These are phyloP conservation scores for Rhombomys opimus DNA, from an alignment of 2,113 vertebrate genomes.

Conservation along the genomic window DNA sequence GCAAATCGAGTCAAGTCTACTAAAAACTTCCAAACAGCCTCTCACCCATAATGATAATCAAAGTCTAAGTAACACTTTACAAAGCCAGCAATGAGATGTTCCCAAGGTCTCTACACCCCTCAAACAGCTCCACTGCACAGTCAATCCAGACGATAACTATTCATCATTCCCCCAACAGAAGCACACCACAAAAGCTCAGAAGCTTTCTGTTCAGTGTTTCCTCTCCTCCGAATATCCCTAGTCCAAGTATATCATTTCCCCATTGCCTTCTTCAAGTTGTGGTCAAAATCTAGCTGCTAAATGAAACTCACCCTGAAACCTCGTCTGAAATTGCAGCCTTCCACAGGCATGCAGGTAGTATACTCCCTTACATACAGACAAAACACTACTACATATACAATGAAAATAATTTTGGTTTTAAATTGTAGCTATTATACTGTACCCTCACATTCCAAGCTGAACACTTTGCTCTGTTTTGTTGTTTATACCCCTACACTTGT, in stretches of 20 bases:
- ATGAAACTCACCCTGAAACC: not conserved
- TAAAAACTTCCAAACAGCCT: not conserved
- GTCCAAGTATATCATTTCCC: not conserved
- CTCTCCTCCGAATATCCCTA: not conserved
- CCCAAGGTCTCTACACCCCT: not conserved
- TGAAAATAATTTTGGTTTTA: not conserved
- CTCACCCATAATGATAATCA: not conserved
- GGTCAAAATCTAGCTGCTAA: not conserved
- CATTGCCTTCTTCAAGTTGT: conserved; percentile 25
- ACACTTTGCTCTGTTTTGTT: not conserved
- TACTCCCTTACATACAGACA: not conserved
- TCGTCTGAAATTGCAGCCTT: not conserved
- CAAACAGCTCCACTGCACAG: not conserved
- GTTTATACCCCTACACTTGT: not conserved
- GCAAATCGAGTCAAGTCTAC: not conserved
- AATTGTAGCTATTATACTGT: not conserved
- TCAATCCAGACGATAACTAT: not conserved
- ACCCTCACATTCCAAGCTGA: not conserved
- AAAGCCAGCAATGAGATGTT: not conserved
- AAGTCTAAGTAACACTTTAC: not conserved
- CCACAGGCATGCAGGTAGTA: not conserved
- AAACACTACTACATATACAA: not conserved
- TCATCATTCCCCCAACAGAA: not conserved
- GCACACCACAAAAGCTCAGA: not conserved
- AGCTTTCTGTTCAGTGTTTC: not conserved